Conservation (phyloP, 1,140 invertebrate species). For the Telenomus remus region DNA sequence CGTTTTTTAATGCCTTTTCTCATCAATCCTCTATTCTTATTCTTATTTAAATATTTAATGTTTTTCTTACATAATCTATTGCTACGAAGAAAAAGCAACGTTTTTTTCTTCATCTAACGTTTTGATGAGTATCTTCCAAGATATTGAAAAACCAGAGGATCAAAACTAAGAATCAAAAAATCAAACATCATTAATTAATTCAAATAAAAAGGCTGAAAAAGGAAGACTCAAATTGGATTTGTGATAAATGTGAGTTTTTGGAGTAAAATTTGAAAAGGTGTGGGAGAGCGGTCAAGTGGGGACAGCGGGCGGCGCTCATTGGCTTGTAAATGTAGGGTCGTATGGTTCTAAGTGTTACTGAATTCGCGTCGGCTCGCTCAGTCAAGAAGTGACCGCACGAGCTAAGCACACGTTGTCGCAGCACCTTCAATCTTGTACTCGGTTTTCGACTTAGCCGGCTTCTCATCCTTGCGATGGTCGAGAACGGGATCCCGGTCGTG, state of each 20-base stretch:
- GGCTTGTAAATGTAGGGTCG: slow-evolving; percentile 46
- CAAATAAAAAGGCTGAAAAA: background rate
- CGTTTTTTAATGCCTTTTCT: background rate
- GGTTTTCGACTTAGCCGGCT: slow-evolving; percentile 1
- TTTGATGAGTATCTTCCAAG: too few species aligned
- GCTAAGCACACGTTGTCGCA: background rate
- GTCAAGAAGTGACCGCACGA: slow-evolving; percentile 41
- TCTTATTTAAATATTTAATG: too few species aligned
- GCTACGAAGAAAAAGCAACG: too few species aligned
- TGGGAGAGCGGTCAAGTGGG: slow-evolving; percentile 32
- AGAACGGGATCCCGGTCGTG: slow-evolving; percentile 40
- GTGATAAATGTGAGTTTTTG: background rate
- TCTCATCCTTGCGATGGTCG: slow-evolving; percentile 27
- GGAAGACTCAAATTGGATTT: background rate
- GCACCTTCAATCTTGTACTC: background rate
- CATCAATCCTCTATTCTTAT: too few species aligned
- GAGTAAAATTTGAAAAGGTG: slow-evolving; percentile 30
- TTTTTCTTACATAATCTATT: too few species aligned
- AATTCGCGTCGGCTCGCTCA: slow-evolving; percentile 31
- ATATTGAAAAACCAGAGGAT: too few species aligned
- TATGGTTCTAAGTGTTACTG: slow-evolving; percentile 33
- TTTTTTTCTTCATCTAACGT: too few species aligned
- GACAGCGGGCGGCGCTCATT: slow-evolving; percentile 27
- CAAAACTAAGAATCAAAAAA: too few species aligned
- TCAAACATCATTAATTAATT: too few species aligned